Evolutionary conservation across 2,797 vertebrate genomes (phyloP), one percentile per base, ranked within the genome.

Genomic region (Podarcis lilfordi): DNA sequence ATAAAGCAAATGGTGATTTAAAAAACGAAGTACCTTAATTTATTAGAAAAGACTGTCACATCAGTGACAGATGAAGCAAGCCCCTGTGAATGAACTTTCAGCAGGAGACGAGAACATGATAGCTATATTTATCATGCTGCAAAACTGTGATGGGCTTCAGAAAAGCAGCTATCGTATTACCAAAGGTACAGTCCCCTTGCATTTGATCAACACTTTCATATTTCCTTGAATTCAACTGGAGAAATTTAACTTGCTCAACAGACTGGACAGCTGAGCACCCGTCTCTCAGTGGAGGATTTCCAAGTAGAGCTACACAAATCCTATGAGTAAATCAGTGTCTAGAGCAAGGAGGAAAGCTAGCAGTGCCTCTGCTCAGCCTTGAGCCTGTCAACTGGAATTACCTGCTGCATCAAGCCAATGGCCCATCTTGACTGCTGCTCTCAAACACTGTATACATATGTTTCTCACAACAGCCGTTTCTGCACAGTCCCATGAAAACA

Each of bases 51-150:
- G 80, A 23, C 45, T 55, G 45, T 59, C 75, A 3, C 23, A 27
- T 68, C 78, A 78, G 77, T 4, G 0, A 0, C 0, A 3, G 68
- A 66, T 80, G 69, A 0, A 0, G 1, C 1, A 76, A 8, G 1
- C 21, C 19, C 15, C 0, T 8, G 45, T 0, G 76, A 23, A 29
- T 1, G 1, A 29, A 9, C n/a, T 29, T 61, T 69, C 17, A 35
- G 50, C 25, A 75, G 11, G 23, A 64, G 13, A 8, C n/a, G 35
- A 40, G 3, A 75, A 61, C 8, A n/a, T 15, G 13, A 27, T 25
- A 43, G 35, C 25, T 15, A 64, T 23, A 23, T 23, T 23, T 64
- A 23, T 21, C 2, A 13, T 23, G 55, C 19, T 13, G 11, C 83
- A 40, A 40, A 85, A 76, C 11, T 40, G 27, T 61, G 23, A 6